Percentiles rank a stretch among this genome's conserved stretches.
These are phyloP conservation scores for Mastigias papua DNA, from an alignment of 30 jellyfish, hydroid and myxozoan species.

Conservation along the genomic window DNA sequence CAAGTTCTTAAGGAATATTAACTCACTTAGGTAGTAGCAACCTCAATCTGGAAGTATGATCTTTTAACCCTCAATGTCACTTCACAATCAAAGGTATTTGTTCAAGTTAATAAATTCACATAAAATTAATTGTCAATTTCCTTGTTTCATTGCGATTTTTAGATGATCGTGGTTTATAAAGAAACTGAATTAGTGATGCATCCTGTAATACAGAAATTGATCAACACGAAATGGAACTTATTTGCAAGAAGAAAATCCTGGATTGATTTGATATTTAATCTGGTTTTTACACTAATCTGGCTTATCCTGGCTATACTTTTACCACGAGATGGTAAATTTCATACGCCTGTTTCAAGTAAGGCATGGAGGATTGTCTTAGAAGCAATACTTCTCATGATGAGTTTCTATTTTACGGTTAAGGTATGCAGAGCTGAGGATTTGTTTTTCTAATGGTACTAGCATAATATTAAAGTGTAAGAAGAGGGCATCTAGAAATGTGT, in stretches of 20 bases:
- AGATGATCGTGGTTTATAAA: constrained; percentile 82
- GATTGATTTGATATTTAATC: constrained; percentile 51
- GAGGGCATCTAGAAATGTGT: too few relatives aligned
- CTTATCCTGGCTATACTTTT: constrained; percentile 65
- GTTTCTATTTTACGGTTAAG: constrained; percentile 70
- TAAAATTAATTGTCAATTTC: too few relatives aligned
- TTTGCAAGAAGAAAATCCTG: constrained; percentile 72
- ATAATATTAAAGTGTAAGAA: too few relatives aligned
- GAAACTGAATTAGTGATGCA: constrained; percentile 84
- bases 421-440: too few relatives aligned
- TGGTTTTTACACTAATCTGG: constrained; percentile 74
- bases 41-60: too few relatives aligned
- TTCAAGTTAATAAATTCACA: too few relatives aligned
- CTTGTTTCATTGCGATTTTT: background rate
- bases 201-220: constrained; percentile 83
- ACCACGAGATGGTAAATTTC: constrained; percentile 76
- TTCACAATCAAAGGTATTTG: too few relatives aligned
- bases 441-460: too few relatives aligned
- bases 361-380: constrained; percentile 92
- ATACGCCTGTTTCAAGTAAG: constrained; percentile 57
- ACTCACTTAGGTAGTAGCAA: too few relatives aligned
- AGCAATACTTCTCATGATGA: constrained; percentile 63
- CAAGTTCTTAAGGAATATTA: too few relatives aligned
- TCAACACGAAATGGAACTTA: constrained; percentile 84
- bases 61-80: too few relatives aligned